These are phyloP conservation scores for Galagoides demidoff DNA, from an alignment of 2,797 vertebrate genomes.

Conservation along the genomic window DNA sequence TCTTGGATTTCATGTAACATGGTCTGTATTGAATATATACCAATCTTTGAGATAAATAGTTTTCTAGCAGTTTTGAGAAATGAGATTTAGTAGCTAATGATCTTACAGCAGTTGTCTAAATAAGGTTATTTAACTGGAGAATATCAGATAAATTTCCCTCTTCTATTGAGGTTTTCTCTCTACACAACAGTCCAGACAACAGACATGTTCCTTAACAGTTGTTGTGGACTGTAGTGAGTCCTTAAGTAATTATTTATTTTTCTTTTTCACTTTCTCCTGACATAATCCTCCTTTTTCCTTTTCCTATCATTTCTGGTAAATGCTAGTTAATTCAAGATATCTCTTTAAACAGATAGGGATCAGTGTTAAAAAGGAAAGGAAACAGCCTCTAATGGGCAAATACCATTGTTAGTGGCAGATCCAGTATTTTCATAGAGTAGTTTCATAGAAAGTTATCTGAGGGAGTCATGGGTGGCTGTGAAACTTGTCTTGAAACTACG, in stretches of 20 bases:
- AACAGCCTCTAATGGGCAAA: background rate
- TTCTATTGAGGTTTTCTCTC: background rate
- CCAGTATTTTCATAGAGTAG: background rate
- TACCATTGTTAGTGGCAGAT: background rate
- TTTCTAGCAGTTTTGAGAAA: constrained; percentile 29
- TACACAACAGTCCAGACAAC: background rate
- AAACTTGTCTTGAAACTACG: background rate
- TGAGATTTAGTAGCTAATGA: background rate
- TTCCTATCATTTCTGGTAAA: constrained; percentile 36
- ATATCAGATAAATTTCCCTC: background rate
- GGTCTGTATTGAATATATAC: background rate
- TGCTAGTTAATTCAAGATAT: background rate
- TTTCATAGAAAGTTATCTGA: constrained; percentile 28
- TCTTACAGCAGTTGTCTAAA: constrained; percentile 15
- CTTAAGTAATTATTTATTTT: constrained; percentile 34
- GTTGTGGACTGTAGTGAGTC: background rate
- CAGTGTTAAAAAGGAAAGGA: background rate
- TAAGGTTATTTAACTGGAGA: constrained; percentile 19
- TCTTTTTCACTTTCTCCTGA: constrained; percentile 14
- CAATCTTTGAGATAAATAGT: constrained; percentile 10
- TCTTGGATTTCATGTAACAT: constrained; percentile 43
- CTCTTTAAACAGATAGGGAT: background rate
- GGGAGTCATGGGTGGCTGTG: background rate
- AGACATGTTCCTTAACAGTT: background rate
- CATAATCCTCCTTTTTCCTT: background rate